Base-by-base conservation (phyloP, 2,888 invertebrate species). In the Vannuccia rotundouncinata region DNA sequence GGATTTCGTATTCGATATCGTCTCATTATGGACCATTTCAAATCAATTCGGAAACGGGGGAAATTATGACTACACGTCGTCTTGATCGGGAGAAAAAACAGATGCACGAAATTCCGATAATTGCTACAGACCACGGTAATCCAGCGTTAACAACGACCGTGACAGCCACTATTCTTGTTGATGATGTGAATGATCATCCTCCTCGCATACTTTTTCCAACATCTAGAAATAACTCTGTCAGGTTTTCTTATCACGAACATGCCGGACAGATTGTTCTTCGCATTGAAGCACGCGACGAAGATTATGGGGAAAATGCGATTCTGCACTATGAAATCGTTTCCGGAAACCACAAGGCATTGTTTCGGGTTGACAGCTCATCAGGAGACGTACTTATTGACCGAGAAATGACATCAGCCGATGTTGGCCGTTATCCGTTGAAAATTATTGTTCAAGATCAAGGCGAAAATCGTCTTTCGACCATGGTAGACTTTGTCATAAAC, bases 201-300 rank as follows among this genome's bases (percentile, higher is more conserved):
- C 77, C 77, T 10, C 30, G 28, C 29, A 31, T 77, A 13, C 27
- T 77, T 30, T 77, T 77, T 28, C 77, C 77, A 1, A 77, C 30
- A 25, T 77, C 45, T 22, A 30, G 31, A 1, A 30, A 77, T 77
- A 31, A 31, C n/a, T n/a, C 2, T 31, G 2, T 77, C 22, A 77
- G 59, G 22, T 30, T 77, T 77, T 77, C 77, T 13, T 77, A 45
- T 77, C 77, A 77, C 45, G 77, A 77, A 45, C 77, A 30, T 45
- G 1, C 45, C 31, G 77, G 77, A 5, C 77, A 77, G 5, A 1
- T 77, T 1, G 59, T 77, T 1, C 27, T 30, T 30, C 30, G 59
- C 17, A 28, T 77, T 45, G 5, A 1, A 73, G 77, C 77, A 1
- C 25, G 22, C n/a, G 77, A 77, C 31, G 31, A 30, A 1, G 77